Conservation (phyloP, 1,140 invertebrate species). For the Zeugodacus cucurbitae region DNA sequence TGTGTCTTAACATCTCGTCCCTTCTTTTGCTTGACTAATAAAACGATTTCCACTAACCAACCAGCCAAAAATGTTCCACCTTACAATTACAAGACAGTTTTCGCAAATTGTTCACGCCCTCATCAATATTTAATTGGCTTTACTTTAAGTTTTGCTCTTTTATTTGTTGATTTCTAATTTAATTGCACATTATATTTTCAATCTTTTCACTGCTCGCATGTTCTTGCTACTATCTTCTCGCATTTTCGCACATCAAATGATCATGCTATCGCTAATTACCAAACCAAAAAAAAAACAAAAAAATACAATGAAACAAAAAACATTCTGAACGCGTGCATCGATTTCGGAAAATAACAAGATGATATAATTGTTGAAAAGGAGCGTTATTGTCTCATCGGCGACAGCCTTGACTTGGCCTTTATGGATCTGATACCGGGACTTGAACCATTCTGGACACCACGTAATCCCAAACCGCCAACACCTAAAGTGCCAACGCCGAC, state of each 20-base stretch:
- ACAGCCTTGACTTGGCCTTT: conserved; percentile 97
- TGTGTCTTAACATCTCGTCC: not conserved
- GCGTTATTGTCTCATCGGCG: conserved; percentile 96
- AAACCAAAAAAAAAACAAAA: conserved; percentile 28
- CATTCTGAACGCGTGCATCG: too few relatives aligned
- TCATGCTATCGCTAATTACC: conserved; percentile 5
- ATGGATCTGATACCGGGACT: conserved; percentile 86
- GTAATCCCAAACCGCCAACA: conserved; percentile 64
- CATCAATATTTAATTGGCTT: not conserved
- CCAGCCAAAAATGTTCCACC: not conserved
- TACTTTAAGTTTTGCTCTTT: not conserved
- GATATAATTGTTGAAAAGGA: conserved; percentile 98
- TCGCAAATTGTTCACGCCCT: not conserved
- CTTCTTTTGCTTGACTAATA: not conserved
- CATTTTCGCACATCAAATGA: conserved; percentile 43
- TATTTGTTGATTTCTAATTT: conserved; percentile 41
- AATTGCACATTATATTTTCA: not conserved
- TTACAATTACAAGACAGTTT: not conserved
- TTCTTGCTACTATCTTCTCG: conserved; percentile 48
- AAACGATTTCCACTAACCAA: not conserved
- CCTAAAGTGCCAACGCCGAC: conserved; percentile 63
- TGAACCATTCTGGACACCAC: conserved; percentile 66
- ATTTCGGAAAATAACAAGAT: conserved; percentile 76
- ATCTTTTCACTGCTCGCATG: conserved; percentile 40
- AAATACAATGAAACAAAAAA: not conserved